Evolutionary conservation across 2,888 invertebrate genomes (phyloP).

Genomic region (Seira sanloemensis): DNA sequence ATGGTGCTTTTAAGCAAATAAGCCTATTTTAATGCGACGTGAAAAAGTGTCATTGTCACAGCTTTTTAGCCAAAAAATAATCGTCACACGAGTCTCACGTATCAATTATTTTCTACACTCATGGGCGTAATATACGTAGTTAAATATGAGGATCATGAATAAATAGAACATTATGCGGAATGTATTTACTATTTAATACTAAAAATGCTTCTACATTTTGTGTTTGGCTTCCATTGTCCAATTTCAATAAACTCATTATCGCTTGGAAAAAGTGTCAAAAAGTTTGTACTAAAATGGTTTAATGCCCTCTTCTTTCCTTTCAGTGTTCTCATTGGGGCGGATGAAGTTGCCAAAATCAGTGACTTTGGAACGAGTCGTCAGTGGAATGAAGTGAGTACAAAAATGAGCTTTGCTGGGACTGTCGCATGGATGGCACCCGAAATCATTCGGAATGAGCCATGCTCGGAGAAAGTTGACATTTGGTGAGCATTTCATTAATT

Average conservation of each 20-base stretch:
- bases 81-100: too few species aligned
- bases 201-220: too few species aligned
- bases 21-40: too few species aligned
- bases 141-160: too few species aligned
- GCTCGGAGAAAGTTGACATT: slow-evolving; percentile 98
- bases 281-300: slow-evolving; percentile 39
- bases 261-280: not conserved
- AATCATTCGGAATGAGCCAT: slow-evolving; percentile 96
- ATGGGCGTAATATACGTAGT: too few species aligned
- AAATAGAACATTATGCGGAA: too few species aligned
- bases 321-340: slow-evolving; percentile 89
- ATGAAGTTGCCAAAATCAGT: slow-evolving; percentile 92
- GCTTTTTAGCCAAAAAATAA: too few species aligned
- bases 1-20: too few species aligned
- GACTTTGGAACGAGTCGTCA: slow-evolving; percentile 98
- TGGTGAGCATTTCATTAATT: slow-evolving; percentile 80
- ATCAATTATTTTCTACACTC: too few species aligned
- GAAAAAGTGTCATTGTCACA: too few species aligned
- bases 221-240: too few species aligned
- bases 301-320: slow-evolving; percentile 72
- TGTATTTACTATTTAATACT: too few species aligned
- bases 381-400: slow-evolving; percentile 95
- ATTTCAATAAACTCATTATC: not conserved
- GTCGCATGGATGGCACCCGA: slow-evolving; percentile 99
- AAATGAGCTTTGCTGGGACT: slow-evolving; percentile 99